phyloP scores from a whole-genome alignment of 2,888 invertebrate genomes.

The Hirtodrosophila histrioides region DNA sequence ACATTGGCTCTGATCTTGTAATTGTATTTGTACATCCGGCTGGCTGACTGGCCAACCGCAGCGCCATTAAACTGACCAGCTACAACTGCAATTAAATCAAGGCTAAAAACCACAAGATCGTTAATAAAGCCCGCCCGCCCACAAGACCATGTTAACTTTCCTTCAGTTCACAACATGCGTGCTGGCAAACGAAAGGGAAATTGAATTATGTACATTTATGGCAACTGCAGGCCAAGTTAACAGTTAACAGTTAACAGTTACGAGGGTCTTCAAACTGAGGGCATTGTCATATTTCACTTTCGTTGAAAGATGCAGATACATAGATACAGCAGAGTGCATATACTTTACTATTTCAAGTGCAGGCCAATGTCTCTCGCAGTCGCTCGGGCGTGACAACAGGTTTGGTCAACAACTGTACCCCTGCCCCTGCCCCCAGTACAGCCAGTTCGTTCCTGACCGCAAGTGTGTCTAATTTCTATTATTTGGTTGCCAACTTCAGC shows the following conservation, averaged over 20 bases:
- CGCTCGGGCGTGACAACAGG: slow-evolving; percentile 71
- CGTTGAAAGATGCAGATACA: slow-evolving; percentile 33
- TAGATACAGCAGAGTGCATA: slow-evolving; percentile 20
- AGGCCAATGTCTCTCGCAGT: slow-evolving; percentile 30
- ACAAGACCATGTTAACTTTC: slow-evolving; percentile 53
- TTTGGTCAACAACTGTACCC: slow-evolving; percentile 10
- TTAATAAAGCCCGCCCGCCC: slow-evolving; percentile 26
- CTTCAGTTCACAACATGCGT: slow-evolving; percentile 39
- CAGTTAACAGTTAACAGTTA: slow-evolving; percentile 18
- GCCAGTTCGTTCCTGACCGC: too few relatives aligned
- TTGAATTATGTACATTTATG: slow-evolving; percentile 7
- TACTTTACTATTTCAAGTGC: slow-evolving; percentile 67
- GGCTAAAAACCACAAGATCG: slow-evolving; percentile 40
- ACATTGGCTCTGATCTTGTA: slow-evolving; percentile 2
- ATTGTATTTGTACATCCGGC: slow-evolving; percentile 56
- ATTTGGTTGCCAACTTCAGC: slow-evolving; percentile 40
- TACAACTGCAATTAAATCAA: slow-evolving; percentile 33
- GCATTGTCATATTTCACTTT: slow-evolving; percentile 79
- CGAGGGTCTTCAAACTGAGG: slow-evolving; percentile 37
- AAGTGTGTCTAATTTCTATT: slow-evolving; percentile 72
- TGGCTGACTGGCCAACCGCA: slow-evolving; percentile 48
- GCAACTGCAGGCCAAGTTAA: slow-evolving; percentile 8
- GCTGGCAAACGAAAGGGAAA: slow-evolving; percentile 69
- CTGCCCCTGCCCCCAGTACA: too few relatives aligned
- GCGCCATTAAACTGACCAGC: slow-evolving; percentile 40